Conservation (phyloP, 2,797 vertebrate genomes). For the Alcedo quadribrachys region DNA sequence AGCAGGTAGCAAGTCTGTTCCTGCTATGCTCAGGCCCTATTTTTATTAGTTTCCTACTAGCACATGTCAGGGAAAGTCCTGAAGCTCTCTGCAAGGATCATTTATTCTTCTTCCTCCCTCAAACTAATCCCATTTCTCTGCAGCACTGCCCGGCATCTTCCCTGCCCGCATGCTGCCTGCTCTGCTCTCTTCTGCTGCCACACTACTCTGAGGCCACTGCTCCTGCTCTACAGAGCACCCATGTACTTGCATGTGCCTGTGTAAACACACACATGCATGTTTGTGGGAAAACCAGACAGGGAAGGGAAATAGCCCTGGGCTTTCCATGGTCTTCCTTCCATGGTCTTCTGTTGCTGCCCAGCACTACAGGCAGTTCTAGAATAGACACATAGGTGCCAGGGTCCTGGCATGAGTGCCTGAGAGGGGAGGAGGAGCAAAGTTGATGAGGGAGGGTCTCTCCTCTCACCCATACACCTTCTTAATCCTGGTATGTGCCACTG, state of each 20-base stretch:
- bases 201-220: rapidly evolving
- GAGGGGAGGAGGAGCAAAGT: neutral
- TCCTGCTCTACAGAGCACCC: neutral
- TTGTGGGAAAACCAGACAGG: neutral
- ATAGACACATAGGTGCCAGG: rapidly evolving
- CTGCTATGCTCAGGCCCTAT: neutral
- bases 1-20: neutral
- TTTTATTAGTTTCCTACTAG: neutral
- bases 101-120: neutral
- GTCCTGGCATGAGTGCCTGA: rapidly evolving
- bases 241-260: rapidly evolving
- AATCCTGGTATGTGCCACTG: neutral
- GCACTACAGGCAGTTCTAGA: neutral
- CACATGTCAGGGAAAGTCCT: neutral
- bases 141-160: neutral
- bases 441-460: neutral
- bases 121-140: rapidly evolving
- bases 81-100: neutral
- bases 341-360: neutral
- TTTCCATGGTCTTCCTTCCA: neutral
- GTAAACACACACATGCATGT: rapidly evolving
- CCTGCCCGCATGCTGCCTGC: neutral
- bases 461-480: neutral
- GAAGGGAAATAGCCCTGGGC: neutral
- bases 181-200: neutral